Evolutionary conservation across 1,140 invertebrate species (phyloP).

Genomic region (Acyrthosiphon pisum): DNA sequence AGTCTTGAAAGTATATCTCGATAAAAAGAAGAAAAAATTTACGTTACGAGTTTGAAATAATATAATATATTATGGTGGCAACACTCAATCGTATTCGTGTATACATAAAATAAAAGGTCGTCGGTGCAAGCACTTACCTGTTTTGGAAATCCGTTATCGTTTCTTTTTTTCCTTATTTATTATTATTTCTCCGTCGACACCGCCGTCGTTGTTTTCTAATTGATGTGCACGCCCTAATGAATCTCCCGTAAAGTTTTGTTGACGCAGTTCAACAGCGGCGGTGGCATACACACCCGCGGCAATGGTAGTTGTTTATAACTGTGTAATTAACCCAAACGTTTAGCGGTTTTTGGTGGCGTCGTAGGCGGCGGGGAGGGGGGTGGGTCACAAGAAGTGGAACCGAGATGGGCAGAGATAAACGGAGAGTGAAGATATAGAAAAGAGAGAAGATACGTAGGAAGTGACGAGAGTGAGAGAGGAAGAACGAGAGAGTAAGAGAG

Average conservation of each 20-base stretch:
- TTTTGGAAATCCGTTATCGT: neutral
- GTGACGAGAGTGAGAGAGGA: neutral
- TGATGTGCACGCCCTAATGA: neutral
- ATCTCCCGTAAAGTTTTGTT: constrained; percentile 22
- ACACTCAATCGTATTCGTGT: neutral
- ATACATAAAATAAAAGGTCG: neutral
- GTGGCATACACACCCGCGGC: neutral
- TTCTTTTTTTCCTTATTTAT: neutral
- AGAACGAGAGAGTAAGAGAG: no score
- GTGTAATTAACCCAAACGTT: neutral
- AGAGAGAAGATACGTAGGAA: neutral
- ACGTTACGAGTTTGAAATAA: no score
- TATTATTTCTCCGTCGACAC: neutral
- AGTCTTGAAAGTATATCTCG: neutral
- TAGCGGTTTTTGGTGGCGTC: neutral
- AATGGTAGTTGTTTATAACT: neutral
- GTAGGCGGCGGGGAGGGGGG: no score
- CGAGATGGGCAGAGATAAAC: neutral
- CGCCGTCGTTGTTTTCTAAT: neutral
- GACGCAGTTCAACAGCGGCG: neutral
- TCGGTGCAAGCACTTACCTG: no score
- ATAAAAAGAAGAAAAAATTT: no score
- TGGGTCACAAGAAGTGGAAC: neutral
- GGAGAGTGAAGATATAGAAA: neutral
- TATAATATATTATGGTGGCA: neutral